These are phyloP conservation scores for Acrocephalus arundinaceus DNA, from an alignment of 2,113 vertebrate species.

Conservation along the genomic window DNA sequence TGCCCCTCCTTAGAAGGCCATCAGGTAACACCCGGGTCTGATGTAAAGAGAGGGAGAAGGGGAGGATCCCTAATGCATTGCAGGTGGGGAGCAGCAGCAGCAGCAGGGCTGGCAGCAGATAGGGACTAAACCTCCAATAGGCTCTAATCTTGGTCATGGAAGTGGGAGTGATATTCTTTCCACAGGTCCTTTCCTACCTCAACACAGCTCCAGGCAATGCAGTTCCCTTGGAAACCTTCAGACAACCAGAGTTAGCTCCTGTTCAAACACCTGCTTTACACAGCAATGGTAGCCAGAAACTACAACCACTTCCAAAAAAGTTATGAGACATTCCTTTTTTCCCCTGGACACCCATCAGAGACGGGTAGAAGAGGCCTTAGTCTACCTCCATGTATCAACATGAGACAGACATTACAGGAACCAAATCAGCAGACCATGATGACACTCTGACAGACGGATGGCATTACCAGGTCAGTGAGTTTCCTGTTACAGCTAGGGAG, in stretches of 20 bases:
- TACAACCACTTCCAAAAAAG: not conserved
- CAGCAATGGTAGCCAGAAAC: not conserved
- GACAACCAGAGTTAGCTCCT: not conserved
- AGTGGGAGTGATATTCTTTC: not conserved
- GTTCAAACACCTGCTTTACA: not conserved
- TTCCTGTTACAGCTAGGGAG: slow-evolving; percentile 39
- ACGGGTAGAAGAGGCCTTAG: slow-evolving; percentile 18
- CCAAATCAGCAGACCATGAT: slow-evolving; percentile 43
- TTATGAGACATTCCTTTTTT: not conserved
- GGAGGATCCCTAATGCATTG: not conserved
- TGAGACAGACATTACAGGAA: slow-evolving; percentile 49
- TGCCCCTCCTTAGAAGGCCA: not conserved
- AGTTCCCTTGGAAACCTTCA: slow-evolving; percentile 13
- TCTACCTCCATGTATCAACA: slow-evolving; percentile 17
- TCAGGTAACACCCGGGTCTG: not conserved
- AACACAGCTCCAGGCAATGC: not conserved
- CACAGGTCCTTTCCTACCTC: not conserved
- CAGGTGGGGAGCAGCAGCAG: not conserved
- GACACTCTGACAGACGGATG: slow-evolving; percentile 58
- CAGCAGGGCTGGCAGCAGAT: not conserved
- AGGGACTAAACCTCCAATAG: not conserved
- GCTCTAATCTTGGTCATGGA: not conserved
- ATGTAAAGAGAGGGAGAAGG: not conserved
- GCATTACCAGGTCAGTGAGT: slow-evolving; percentile 53
- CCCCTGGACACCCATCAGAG: not conserved